Evolutionary conservation across 2,888 invertebrate species (phyloP).

Genomic region (Oligia strigilis): DNA sequence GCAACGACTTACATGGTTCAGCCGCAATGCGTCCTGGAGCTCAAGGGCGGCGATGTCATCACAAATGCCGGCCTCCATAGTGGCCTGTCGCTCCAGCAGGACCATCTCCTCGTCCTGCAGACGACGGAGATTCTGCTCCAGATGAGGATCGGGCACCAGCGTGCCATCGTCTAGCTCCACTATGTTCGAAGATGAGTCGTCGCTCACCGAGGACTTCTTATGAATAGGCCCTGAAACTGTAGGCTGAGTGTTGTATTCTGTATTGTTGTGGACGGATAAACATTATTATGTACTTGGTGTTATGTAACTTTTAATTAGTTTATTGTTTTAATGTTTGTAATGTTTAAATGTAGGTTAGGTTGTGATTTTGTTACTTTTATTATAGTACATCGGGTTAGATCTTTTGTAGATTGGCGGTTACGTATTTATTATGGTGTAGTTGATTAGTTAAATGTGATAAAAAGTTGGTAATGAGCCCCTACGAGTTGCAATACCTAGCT

Average conservation of each 20-base stretch:
- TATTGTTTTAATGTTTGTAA: neutral
- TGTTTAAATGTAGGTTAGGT: neutral
- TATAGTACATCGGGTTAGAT: neutral
- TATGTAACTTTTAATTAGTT: neutral
- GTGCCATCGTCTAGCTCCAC: slow-evolving; percentile 98
- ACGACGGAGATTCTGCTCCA: slow-evolving; percentile 83
- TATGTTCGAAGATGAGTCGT: slow-evolving; percentile 95
- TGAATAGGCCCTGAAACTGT: slow-evolving; percentile 94
- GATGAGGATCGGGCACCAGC: slow-evolving; percentile 89
- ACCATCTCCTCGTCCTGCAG: slow-evolving; percentile 93
- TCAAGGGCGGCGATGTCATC: slow-evolving; percentile 85
- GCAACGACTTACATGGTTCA: slow-evolving; percentile 78
- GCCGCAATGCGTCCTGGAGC: slow-evolving; percentile 83
- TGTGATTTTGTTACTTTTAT: neutral
- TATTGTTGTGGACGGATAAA: neutral
- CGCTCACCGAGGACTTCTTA: slow-evolving; percentile 97
- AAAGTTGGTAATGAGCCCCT: neutral
- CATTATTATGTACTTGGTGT: neutral
- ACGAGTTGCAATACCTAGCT: neutral
- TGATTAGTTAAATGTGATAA: neutral
- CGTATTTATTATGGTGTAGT: neutral
- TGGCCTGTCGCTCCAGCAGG: slow-evolving; percentile 94
- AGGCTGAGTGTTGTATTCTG: slow-evolving; percentile 24
- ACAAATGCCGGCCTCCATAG: slow-evolving; percentile 90
- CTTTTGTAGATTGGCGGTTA: neutral